Base-by-base conservation (phyloP, 2,113 vertebrate genomes). In the Heterotis niloticus region DNA sequence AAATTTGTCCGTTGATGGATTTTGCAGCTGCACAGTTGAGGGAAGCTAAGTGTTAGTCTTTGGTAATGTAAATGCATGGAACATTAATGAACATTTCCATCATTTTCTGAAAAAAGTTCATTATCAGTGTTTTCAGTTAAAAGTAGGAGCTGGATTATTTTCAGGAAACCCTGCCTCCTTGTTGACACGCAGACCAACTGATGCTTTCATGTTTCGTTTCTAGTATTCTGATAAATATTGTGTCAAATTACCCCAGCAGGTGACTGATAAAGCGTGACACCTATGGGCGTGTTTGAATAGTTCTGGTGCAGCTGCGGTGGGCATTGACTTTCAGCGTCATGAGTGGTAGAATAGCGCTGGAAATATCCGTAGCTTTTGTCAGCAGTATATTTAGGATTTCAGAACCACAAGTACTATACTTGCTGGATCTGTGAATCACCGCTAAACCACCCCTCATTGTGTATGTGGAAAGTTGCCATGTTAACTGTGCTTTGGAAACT, bases 141-240 rank as follows among this genome's bases (percentile, higher is more conserved):
- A 81, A 29, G 57, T 65, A 28, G 28, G 66, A 76, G 59, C 66
- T 77, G 75, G 75, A 26, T 75, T 77, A 78, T 75, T 77, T 76
- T 77, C 14, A 65, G 80, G 80, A 56, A 26, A 23, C 23, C 65
- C 17, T 11, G 56, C 34, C 71, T 62, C 3, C 0, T 26, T 66
- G 81, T 66, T 81, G 78, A 23, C 24, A 18, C 60, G 16, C 71
- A 81, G 80, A 86, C 88, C 78, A 83, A 79, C 62, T 20, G 34
- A 59, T 24, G 34, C 16, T 28, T 67, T 17, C 2, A 29, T 65
- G 65, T 64, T 44, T 44, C 7, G 34, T 44, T 44, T 44, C 34
- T 44, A 44, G 34, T 44, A 44, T 7, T 44, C 34, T 44, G 34
- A 44, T 4, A 44, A 44, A 44, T 44, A 44, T 44, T 44, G 34